Evolutionary conservation across 1,140 invertebrate species (phyloP), one percentile per base, ranked within the genome.

Genomic region (Drosophila burlai): DNA sequence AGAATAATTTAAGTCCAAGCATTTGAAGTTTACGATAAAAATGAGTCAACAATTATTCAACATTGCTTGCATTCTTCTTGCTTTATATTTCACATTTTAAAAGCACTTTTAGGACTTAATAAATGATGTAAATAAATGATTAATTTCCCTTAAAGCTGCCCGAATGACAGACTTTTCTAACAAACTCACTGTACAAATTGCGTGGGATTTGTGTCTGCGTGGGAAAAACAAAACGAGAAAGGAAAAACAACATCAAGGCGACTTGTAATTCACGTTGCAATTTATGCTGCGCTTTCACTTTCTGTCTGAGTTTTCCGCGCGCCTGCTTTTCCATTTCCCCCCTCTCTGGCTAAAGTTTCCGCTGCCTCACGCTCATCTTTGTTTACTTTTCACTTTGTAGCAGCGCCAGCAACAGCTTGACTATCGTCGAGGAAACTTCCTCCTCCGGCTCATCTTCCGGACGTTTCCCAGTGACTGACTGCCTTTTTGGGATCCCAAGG

Each of bases 211-310:
- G 26, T 64, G 29, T 52, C 38, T 67, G 21, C 38, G 16, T 52
- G 21, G 11, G 10, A 52, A 26, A 60, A 26, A 52, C 54, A 43
- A 47, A 47, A 45, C 29, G 40, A 11, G 9, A 24, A 55, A 10
- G 3, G 21, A 31, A 45, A 46, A 68, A 40, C 62, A 66, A 62
- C 64, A 69, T 16, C 42, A 78, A 59, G 75, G 49, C 52, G 46
- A 84, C 80, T 78, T 87, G 83, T 89, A 74, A 84, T 87, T 87
- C 81, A 84, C 69, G 55, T 84, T 87, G 83, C 83, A 87, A 87
- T 87, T 86, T 79, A 59, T 72, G 78, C 82, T 79, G 77, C 84
- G 78, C 75, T 81, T 91, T 91, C 82, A 54, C 67, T 79, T 89
- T 84, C 59, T 29, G 52, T 64, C 46, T 74, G 15, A n/a, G 34